Conservation (phyloP, 2,797 vertebrate genomes). For the Melanotaenia parkinsoni region DNA sequence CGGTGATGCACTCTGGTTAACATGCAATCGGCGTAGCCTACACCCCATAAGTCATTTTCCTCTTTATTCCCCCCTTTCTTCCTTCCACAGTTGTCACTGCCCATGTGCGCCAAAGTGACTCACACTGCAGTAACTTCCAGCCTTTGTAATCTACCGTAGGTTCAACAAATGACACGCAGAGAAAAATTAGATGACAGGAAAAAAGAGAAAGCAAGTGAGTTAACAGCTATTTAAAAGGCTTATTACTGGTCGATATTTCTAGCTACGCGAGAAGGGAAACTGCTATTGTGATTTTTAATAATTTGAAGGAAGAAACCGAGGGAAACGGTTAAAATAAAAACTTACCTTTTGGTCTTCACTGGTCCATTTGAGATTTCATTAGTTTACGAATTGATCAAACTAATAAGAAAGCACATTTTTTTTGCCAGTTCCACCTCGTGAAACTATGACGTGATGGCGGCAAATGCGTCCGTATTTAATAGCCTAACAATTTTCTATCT, state of each 20-base stretch:
- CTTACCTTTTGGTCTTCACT: conserved; percentile 55
- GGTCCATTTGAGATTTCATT: conserved; percentile 33
- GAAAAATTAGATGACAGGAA: conserved; percentile 10
- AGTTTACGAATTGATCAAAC: conserved; percentile 46
- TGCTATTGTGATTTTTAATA: background rate
- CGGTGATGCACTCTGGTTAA: conserved; percentile 64
- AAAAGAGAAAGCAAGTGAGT: background rate
- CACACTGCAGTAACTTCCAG: conserved; percentile 88
- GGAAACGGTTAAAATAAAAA: conserved; percentile 21
- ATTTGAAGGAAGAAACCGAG: background rate
- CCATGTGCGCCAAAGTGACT: conserved; percentile 88
- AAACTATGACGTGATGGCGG: conserved; percentile 17
- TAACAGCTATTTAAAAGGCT: conserved; percentile 24
- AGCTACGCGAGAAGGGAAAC: conserved; percentile 13
- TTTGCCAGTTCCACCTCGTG: conserved; percentile 18
- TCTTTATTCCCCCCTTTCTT: conserved; percentile 37
- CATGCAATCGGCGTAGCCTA: conserved; percentile 67
- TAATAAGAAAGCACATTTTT: conserved; percentile 36
- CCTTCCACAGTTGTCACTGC: conserved; percentile 75
- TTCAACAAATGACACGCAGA: conserved; percentile 64
- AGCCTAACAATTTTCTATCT: background rate
- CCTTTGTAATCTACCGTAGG: conserved; percentile 77
- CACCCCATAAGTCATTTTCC: conserved; percentile 59
- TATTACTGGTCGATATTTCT: background rate
- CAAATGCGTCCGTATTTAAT: background rate